Percentiles rank a stretch among this genome's conserved stretches.
phyloP scores from a whole-genome alignment of 2,113 vertebrate genomes.

The Takifugu bimaculatus region DNA sequence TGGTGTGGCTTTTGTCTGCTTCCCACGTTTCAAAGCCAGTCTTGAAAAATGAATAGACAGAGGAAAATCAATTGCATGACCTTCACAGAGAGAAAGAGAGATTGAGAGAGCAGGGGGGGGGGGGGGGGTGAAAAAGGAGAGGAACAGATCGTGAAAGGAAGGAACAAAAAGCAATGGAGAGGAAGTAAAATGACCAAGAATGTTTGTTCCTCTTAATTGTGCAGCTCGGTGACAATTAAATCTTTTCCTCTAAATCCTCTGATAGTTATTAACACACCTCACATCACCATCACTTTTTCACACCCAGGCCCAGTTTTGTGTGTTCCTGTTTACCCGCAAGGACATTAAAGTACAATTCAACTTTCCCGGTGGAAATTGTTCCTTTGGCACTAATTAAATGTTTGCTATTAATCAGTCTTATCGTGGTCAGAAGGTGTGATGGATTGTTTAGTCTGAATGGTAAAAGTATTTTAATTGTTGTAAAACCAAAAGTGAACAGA shows the following conservation, averaged over 20 bases:
- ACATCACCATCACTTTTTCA: slow-evolving; percentile 24
- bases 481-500: not conserved
- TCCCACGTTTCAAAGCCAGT: slow-evolving; percentile 83
- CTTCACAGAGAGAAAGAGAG: slow-evolving; percentile 76
- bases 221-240: slow-evolving; percentile 44
- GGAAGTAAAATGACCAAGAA: slow-evolving; percentile 65
- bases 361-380: slow-evolving; percentile 6
- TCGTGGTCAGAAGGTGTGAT: not conserved
- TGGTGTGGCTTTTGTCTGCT: slow-evolving; percentile 80
- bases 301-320: slow-evolving; percentile 22
- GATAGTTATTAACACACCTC: slow-evolving; percentile 43
- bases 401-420: not conserved
- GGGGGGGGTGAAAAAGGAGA: slow-evolving; percentile 39
- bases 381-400: not conserved
- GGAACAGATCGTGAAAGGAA: slow-evolving; percentile 62
- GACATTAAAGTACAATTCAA: slow-evolving; percentile 2
- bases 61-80: slow-evolving; percentile 85
- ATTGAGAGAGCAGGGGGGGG: slow-evolving; percentile 42
- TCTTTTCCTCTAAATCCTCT: slow-evolving; percentile 31
- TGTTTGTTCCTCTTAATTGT: slow-evolving; percentile 50
- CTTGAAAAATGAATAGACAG: slow-evolving; percentile 85
- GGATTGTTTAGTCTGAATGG: not conserved
- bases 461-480: not conserved
- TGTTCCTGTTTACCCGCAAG: slow-evolving; percentile 2
- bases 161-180: slow-evolving; percentile 54